Evolutionary conservation across 2,888 invertebrate species (phyloP).

Genomic region (Timandra comae): DNA sequence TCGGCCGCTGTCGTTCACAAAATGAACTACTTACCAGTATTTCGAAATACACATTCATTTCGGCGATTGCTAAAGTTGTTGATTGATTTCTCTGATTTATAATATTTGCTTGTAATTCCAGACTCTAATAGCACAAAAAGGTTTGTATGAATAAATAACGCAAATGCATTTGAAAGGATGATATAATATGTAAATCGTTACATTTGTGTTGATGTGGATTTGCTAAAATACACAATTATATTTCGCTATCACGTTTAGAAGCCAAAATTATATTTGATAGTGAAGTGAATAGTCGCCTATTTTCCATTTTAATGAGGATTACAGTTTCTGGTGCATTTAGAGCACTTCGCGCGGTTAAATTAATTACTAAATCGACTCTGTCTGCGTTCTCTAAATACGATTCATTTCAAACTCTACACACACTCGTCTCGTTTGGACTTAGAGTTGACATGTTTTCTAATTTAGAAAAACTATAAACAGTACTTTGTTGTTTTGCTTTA

Average conservation of each 20-base stretch:
- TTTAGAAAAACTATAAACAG: background rate
- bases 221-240: conserved; percentile 54
- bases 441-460: conserved; percentile 3
- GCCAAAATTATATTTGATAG: conserved; percentile 69
- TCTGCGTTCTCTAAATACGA: conserved; percentile 50
- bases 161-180: conserved; percentile 22
- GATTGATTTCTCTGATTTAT: conserved; percentile 19
- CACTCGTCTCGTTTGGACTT: too few relatives aligned
- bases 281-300: conserved; percentile 66
- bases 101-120: too few relatives aligned
- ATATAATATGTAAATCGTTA: conserved; percentile 19
- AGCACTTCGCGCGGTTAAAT: conserved; percentile 70
- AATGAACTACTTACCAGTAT: conserved; percentile 34
- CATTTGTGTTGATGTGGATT: conserved; percentile 36
- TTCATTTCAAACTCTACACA: conserved; percentile 47
- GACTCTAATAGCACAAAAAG: conserved; percentile 2
- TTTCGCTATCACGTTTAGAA: conserved; percentile 53
- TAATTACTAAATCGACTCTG: conserved; percentile 73
- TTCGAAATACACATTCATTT: conserved; percentile 16
- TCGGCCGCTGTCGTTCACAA: conserved; percentile 50
- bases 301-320: conserved; percentile 74
- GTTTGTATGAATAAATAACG: conserved; percentile 25
- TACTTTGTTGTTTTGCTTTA: background rate
- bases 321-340: conserved; percentile 73
- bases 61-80: conserved; percentile 15